Base-by-base conservation (phyloP, 2,797 vertebrate genomes). In the Peromyscus melanophrys region DNA sequence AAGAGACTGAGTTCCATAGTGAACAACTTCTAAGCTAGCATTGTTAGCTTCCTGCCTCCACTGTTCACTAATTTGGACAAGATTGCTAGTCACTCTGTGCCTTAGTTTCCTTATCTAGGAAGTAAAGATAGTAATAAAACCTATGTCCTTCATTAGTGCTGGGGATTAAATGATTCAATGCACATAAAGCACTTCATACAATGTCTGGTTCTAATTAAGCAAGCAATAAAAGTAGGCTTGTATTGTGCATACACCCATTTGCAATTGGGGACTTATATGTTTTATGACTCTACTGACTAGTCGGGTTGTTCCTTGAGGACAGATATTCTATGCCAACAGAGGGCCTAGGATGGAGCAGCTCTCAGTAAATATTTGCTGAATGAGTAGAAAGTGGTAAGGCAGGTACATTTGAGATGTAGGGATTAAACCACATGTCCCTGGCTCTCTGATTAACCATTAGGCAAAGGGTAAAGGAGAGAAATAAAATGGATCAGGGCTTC, bases 101-200 rank as follows among this genome's bases (percentile, higher is more conserved):
- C 87, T 96, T 46, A 25, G 57, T 80, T 95, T 92, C 75, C 89
- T 92, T 81, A 92, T 81, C 77, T 90, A 31, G 57, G 76, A 95
- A 95, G n/a, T 71, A 63, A 90, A 84, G 65, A 85, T 37, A 84
- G 43, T 84, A 90, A 92, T 49, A 83, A 43, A 43, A 67, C 25
- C 55, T 73, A 43, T 85, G 8, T 43, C 61, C 82, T 95, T 63
- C 1, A 11, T 17, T 92, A 63, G 21, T 75, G n/a, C 59, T 46
- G 61, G 67, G 63, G 55, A 69, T 73, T 80, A 91, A 94, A 90
- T 85, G 65, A 90, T 63, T 88, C 73, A 77, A 77, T 63, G 37
- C 13, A 37, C 17, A 49, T 57, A 77, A 96, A 88, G 40, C 19
- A 55, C 76, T 77, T 89, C 55, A 16, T 52, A 87, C 29, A 71